Base-by-base conservation (phyloP, 35 echinoderm and acorn worm species). In the Diadema setosum region DNA sequence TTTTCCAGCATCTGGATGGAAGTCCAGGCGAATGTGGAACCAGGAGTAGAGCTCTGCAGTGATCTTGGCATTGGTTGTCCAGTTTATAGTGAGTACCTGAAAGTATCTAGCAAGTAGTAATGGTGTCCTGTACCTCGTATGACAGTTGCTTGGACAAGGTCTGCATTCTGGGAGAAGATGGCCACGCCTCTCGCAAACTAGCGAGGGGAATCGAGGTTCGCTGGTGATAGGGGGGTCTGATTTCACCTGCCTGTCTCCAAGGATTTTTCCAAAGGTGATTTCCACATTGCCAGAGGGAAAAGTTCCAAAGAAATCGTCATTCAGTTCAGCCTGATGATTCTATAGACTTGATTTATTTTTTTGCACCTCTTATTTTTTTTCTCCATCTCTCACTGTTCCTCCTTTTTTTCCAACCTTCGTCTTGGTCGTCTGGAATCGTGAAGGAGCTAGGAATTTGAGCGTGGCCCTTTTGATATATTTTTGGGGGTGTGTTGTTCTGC, bases 231-330 rank as follows among this genome's bases (percentile, higher is more conserved):
- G 48, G 44, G 73, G 44, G 73, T 78, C 40, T 78, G 73, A 78
- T 78, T 78, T 78, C 73, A 78, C 44, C 37, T 42, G 3, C 35
- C 73, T 14, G 73, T 78, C 73, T 78, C 73, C 40, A 12, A 78
- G 73, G 73, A 78, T n/a, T 78, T 78, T 39, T 78, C 44, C 29
- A 41, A 78, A 78, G 73, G 73, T 78, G 73, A 78, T 78, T 78
- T 78, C 73, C 33, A 78, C n/a, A 42, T 16, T 41, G 73, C 73
- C 73, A 78, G 40, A 78, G 73, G 73, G 73, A 41, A 1, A 73
- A 73, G 35, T 30, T 39, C 31, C 30, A n/a, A 78, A 76, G 44
- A 78, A 78, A 36, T 41, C 39, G 44, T 78, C 37, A 78, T 78
- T 78, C 73, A 78, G 40, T 36, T 17, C 18, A 41, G 17, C 39